Percentiles rank a stretch among this genome's conserved stretches.
These are phyloP conservation scores for Caenorhabditis imperialis DNA, from an alignment of 2,888 invertebrate species.

Conservation along the genomic window DNA sequence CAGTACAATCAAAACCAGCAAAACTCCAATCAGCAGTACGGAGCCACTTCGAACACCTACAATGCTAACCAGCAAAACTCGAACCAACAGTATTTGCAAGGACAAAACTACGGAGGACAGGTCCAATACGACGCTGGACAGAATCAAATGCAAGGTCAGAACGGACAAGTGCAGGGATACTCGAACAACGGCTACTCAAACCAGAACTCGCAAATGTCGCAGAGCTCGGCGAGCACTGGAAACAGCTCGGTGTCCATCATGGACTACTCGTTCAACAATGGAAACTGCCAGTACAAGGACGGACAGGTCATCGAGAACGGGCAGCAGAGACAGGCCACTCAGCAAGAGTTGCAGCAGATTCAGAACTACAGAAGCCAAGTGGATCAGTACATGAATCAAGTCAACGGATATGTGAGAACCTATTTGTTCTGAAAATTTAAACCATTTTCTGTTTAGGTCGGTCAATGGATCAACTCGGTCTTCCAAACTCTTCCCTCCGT, in stretches of 20 bases:
- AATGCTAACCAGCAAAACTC: slow-evolving; percentile 14
- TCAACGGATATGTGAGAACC: slow-evolving; percentile 57
- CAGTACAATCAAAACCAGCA: slow-evolving; percentile 20
- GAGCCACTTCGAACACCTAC: neutral
- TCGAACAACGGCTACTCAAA: slow-evolving; percentile 37
- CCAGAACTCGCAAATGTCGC: slow-evolving; percentile 46
- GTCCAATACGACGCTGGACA: slow-evolving; percentile 32
- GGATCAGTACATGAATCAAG: slow-evolving; percentile 61
- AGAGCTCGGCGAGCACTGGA: slow-evolving; percentile 35
- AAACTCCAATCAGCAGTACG: slow-evolving; percentile 41
- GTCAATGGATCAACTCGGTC: slow-evolving; percentile 61
- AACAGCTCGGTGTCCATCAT: slow-evolving; percentile 56
- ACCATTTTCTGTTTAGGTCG: slow-evolving; percentile 45
- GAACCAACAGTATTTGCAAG: slow-evolving; percentile 21
- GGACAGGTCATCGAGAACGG: slow-evolving; percentile 62
- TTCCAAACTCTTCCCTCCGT: slow-evolving; percentile 54
- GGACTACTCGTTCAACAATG: slow-evolving; percentile 63
- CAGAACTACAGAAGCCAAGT: slow-evolving; percentile 58
- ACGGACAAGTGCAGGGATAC: slow-evolving; percentile 48
- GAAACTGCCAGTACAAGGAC: slow-evolving; percentile 63
- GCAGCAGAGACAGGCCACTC: slow-evolving; percentile 58
- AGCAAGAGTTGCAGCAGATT: slow-evolving; percentile 53
- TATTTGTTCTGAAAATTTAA: neutral
- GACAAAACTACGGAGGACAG: slow-evolving; percentile 34
- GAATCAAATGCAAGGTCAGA: slow-evolving; percentile 35